Evolutionary conservation across 2,888 invertebrate genomes (phyloP), one percentile per base, ranked within the genome.

Genomic region (Phaonia tiefii): DNA sequence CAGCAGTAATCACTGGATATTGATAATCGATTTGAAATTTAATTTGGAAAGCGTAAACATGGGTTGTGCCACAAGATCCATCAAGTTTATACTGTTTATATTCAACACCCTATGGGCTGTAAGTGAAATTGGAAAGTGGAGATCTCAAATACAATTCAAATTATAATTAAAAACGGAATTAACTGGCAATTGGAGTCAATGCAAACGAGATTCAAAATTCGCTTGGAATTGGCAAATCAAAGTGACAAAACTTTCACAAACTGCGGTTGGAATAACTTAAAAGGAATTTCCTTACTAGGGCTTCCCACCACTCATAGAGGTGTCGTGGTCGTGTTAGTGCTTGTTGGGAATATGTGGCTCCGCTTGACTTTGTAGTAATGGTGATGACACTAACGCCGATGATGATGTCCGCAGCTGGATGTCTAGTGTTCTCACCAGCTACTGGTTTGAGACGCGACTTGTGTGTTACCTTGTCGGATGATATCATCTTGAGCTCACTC

Each of bases 51-150:
- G 37, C 20, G 15, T 26, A 46, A 86, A 71, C 80, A 88, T 88
- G 88, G 86, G 88, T 83, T 88, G 88, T 81, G 88, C 89, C 54
- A 89, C 88, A 51, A 88, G 87, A 70, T 85, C 87, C 58, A 85
- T 88, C 17, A 89, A 88, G 79, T 88, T 86, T 75, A 75, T 86
- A 39, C 79, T 88, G 72, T 87, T 88, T 72, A 49, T 89, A 10
- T 87, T 87, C 79, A 88, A 88, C 83, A 85, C 86, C 70, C 78
- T 88, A 79, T 88, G 88, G 89, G 87, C 87, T 83, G 88, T 88
- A 88, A 88, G 88, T 88, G 49, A n/a, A n/a, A 31, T 73, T 26
- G 31, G 31, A n/a, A n/a, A 31, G 31, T 31, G 31, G 31, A 31
- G 31, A 31, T 31, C 8, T 31, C 4, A 31, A 31, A 31, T 31